Evolutionary conservation across 1,140 invertebrate species (phyloP), one percentile per base, ranked within the genome.

Genomic region (Laodelphax striatellus): DNA sequence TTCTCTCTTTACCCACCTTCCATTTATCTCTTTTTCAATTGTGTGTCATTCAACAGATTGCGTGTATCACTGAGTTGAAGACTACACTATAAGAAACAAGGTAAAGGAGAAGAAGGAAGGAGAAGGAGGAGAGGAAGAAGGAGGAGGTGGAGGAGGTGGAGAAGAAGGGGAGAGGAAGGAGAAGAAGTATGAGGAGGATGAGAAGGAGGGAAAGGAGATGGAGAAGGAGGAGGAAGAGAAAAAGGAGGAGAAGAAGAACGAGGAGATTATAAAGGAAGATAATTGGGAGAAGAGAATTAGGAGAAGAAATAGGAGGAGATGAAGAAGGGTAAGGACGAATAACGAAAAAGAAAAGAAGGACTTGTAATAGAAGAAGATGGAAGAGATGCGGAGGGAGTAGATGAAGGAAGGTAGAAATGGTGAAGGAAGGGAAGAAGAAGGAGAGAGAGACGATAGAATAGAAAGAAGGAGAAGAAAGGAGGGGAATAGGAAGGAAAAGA

Each of bases 391-490:
- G 19, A 17, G 3, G 55, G 1, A 19, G 6, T n/a, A n/a, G n/a
- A n/a, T n/a, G n/a, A n/a, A n/a, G n/a, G n/a, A n/a, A n/a, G n/a
- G n/a, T n/a, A n/a, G n/a, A n/a, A n/a, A n/a, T n/a, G n/a, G n/a
- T n/a, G n/a, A n/a, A n/a, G n/a, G n/a, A n/a, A 31, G 4, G 52
- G 44, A 58, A 19, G 5, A 31, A 16, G 52, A 54, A n/a, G 3
- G 52, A 54, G 5, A 55, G 3, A 28, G 11, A 31, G 1, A 55
- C 2, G 16, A 31, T 11, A 34, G 31, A 34, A 31, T 24, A 57
- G 34, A 44, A 44, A 34, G 42, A 62, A 28, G 21, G 43, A 44
- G 52, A n/a, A n/a, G n/a, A n/a, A n/a, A n/a, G n/a, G n/a, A n/a
- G n/a, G n/a, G n/a, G n/a, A n/a, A n/a, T n/a, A n/a, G n/a, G n/a